Percentiles rank a stretch among this genome's conserved stretches.
Conservation (phyloP, 2,888 invertebrate genomes). For the Frankliniella intonsa region DNA sequence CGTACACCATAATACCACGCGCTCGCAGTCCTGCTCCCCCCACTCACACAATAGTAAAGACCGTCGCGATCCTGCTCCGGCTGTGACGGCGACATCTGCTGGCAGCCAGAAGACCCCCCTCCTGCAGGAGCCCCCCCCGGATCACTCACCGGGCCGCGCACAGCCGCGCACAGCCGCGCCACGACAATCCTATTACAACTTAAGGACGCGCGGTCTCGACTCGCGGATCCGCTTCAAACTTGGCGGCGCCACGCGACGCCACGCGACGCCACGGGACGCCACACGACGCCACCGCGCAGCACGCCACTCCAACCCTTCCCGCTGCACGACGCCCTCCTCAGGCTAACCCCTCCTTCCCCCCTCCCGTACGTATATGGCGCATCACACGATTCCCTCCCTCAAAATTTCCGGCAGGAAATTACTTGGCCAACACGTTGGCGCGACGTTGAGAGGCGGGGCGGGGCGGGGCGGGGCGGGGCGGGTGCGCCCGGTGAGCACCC, state of each 20-base stretch:
- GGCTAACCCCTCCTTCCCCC: background rate
- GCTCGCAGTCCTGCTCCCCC: too few relatives aligned
- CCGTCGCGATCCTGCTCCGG: too few relatives aligned
- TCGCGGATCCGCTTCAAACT: background rate
- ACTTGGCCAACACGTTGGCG: background rate
- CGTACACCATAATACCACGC: too few relatives aligned
- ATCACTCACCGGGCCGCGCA: background rate
- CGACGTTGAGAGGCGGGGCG: background rate
- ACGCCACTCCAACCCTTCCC: background rate
- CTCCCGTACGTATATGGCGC: background rate
- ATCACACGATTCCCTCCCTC: background rate
- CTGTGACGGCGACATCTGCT: too few relatives aligned
- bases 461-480: background rate
- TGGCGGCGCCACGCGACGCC: background rate
- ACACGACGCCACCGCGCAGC: background rate
- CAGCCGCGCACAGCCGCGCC: background rate
- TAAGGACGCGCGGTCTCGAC: background rate
- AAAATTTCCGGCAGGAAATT: conserved; percentile 6
- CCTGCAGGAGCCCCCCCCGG: too few relatives aligned
- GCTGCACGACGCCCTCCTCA: background rate
- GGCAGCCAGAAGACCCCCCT: too few relatives aligned
- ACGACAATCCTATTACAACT: conserved; percentile 3
- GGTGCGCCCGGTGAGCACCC: background rate
- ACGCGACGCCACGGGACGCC: background rate
- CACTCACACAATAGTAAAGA: too few relatives aligned